Evolutionary conservation across 2,888 invertebrate species (phyloP).

Genomic region (Eurois occulta): DNA sequence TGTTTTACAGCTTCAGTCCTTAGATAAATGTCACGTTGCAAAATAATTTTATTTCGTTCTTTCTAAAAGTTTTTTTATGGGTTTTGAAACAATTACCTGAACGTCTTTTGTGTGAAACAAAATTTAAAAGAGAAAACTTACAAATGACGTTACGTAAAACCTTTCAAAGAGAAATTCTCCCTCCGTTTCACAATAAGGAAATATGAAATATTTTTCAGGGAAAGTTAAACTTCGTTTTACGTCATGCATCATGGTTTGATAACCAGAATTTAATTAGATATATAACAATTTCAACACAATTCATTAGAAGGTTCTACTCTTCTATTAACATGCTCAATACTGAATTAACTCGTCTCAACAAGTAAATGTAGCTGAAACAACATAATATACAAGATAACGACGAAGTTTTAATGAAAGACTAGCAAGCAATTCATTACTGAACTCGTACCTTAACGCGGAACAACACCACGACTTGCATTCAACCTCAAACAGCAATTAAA

Average conservation of each 20-base stretch:
- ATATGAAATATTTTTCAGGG: constrained; percentile 50
- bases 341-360: constrained; percentile 6
- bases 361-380: neutral
- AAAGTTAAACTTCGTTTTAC: constrained; percentile 38
- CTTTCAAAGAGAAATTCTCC: constrained; percentile 57
- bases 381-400: neutral
- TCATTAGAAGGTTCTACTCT: constrained; percentile 10
- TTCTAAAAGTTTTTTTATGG: constrained; percentile 12
- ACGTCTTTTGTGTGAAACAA: constrained; percentile 46
- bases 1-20: neutral
- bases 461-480: constrained; percentile 41
- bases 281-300: constrained; percentile 1
- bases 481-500: constrained; percentile 54
- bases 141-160: constrained; percentile 50
- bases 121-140: constrained; percentile 46
- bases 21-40: neutral
- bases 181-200: constrained; percentile 52
- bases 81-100: constrained; percentile 33
- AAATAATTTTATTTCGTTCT: constrained; percentile 11
- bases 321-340: neutral
- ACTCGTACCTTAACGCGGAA: constrained; percentile 34
- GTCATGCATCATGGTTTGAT: constrained; percentile 8
- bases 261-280: constrained; percentile 14
- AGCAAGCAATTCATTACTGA: constrained; percentile 26
- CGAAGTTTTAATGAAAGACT: constrained; percentile 13